Evolutionary conservation across 2,113 vertebrate genomes (phyloP).

Genomic region (Chrysemys picta): DNA sequence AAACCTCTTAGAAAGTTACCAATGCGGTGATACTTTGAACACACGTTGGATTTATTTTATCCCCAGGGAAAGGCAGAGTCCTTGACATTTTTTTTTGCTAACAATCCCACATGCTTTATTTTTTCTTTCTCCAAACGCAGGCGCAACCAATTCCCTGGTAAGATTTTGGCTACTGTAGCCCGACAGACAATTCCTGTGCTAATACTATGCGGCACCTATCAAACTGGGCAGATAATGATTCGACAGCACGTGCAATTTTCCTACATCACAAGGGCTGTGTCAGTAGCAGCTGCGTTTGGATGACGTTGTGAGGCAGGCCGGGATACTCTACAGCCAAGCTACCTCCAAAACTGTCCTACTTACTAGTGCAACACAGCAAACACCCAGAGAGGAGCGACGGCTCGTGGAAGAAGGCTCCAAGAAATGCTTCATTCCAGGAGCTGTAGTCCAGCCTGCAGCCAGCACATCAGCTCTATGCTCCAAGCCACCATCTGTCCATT

Average conservation of each 20-base stretch:
- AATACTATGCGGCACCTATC: neutral
- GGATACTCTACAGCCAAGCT: neutral
- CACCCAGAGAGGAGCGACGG: neutral
- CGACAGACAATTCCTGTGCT: neutral
- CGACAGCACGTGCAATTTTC: no score
- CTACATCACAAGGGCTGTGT: no score
- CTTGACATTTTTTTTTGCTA: neutral
- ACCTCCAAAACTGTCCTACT: neutral
- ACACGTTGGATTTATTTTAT: neutral
- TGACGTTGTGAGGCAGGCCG: rapidly evolving
- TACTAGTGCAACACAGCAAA: no score
- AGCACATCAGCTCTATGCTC: neutral
- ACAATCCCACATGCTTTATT: neutral
- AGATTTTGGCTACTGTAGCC: neutral
- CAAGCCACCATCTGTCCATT: neutral
- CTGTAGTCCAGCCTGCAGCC: neutral
- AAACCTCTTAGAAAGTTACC: neutral
- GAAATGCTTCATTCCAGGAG: neutral
- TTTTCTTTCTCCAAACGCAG: neutral
- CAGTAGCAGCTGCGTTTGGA: neutral
- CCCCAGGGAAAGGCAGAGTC: neutral
- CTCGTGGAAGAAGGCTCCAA: neutral
- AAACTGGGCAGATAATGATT: neutral
- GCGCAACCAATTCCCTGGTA: neutral
- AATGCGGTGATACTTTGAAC: rapidly evolving